phyloP scores from a whole-genome alignment of 2,797 vertebrate species.

The Peromyscus nudipes region DNA sequence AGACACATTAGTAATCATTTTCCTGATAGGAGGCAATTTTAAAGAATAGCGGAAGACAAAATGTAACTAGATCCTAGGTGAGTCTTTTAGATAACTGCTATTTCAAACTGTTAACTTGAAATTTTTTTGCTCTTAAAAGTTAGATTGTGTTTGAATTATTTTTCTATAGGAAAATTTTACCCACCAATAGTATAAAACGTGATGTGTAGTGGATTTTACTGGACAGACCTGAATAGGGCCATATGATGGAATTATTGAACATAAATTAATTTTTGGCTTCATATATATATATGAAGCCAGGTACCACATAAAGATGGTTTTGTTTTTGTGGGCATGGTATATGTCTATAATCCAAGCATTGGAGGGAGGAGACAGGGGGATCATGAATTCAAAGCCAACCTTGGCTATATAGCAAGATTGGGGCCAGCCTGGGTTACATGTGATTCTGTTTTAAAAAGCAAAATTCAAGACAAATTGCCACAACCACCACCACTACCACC shows the following conservation, averaged over 20 bases:
- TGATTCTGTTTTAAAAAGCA: neutral
- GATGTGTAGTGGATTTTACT: neutral
- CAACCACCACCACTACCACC: neutral
- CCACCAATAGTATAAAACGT: neutral
- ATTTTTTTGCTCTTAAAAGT: constrained; percentile 14
- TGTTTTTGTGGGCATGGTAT: neutral
- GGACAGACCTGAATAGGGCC: neutral
- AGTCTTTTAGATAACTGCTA: neutral
- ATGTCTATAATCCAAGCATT: neutral
- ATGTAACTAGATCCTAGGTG: neutral
- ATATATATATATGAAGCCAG: neutral
- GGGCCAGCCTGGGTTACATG: neutral
- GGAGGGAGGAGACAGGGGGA: neutral
- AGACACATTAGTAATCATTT: neutral
- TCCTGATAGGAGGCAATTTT: neutral
- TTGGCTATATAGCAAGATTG: neutral
- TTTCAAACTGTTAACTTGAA: neutral
- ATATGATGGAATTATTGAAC: neutral
- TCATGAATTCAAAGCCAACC: neutral
- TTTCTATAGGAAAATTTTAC: neutral
- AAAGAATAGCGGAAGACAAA: constrained; percentile 31
- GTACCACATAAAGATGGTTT: neutral
- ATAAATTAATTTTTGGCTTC: constrained; percentile 30
- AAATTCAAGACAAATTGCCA: neutral
- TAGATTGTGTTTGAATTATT: constrained; percentile 14